A percentile compares a stretch with the other conserved stretches of the same genome.
Evolutionary conservation across 1,140 invertebrate species (phyloP).

Genomic region (Cotesia glomerata): DNA sequence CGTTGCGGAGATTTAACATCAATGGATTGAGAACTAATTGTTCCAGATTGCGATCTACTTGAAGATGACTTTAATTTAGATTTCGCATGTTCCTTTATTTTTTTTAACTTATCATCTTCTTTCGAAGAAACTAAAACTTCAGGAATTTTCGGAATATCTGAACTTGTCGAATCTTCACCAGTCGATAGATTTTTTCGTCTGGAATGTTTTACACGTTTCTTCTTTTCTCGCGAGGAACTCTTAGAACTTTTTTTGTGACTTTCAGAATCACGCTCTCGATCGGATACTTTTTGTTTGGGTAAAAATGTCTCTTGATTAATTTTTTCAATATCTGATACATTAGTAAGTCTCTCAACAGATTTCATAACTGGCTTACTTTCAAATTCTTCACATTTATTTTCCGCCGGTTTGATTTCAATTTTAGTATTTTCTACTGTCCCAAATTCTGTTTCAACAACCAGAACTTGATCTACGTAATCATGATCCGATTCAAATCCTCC

Average conservation of each 20-base stretch:
- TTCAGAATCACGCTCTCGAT: neutral
- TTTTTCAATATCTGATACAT: neutral
- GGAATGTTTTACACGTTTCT: neutral
- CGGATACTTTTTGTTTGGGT: neutral
- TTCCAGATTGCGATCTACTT: neutral
- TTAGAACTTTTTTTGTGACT: neutral
- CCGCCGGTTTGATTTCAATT: slow-evolving; percentile 41
- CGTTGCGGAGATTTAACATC: neutral
- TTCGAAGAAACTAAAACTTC: neutral
- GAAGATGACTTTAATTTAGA: neutral
- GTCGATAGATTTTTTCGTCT: neutral
- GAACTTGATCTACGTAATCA: slow-evolving; percentile 45
- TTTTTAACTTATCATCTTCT: neutral
- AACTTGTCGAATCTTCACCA: neutral
- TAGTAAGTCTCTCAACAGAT: neutral
- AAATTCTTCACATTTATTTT: slow-evolving; percentile 2
- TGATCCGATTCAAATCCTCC: slow-evolving; percentile 47
- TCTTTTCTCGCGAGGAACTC: neutral
- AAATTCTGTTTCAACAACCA: slow-evolving; percentile 53
- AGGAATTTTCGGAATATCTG: neutral
- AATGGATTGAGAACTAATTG: neutral
- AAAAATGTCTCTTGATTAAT: neutral
- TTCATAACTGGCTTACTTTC: neutral
- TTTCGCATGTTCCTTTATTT: neutral
- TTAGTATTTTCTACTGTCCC: slow-evolving; percentile 38